Evolutionary conservation across 2,888 invertebrate species (phyloP), one percentile per base, ranked within the genome.

Genomic region (Xylota segnis): DNA sequence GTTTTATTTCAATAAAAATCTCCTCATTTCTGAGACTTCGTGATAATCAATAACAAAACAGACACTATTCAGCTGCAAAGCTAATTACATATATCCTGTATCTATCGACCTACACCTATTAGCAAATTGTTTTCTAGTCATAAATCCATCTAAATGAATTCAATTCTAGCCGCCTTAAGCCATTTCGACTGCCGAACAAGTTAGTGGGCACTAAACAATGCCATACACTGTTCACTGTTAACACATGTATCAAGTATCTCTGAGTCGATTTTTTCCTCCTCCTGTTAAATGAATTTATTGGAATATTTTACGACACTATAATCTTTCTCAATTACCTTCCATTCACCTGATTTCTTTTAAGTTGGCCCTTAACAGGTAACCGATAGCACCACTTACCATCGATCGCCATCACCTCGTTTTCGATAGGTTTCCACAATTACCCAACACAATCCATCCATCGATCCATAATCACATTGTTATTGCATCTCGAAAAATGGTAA

Each of bases 361-460:
- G 68, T 54, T 58, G 65, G 71, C 84, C 75, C 71, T 84, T 76
- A 81, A 58, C 56, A 50, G 54, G 50, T 43, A 68, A 56, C 61
- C 70, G 34, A 63, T 71, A 54, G 54, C 14, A 34, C 29, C 50
- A 68, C 52, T 66, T 61, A 52, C 52, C 6, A 65, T 23, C 23
- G 23, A 65, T 23, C 23, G 23, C 61, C 56, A 83, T 74, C 74
- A 68, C 54, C 61, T 70, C 47, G 61, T 66, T 63, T 65, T 43
- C 29, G n/a, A 79, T 75, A 65, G 29, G 29, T 45, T 70, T 61
- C 52, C 45, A 54, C 45, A 70, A 84, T 66, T 58, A 54, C 52
- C 56, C 74, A 72, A 58, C 63, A 40, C 68, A 50, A 47, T n/a
- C 34, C 16, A 63, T 75, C 71, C 16, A 66, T 65, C 65, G 27